Percentiles rank a stretch among this genome's conserved stretches.
These are phyloP conservation scores for Ellobius talpinus DNA, from an alignment of 2,113 vertebrate species.

Conservation along the genomic window DNA sequence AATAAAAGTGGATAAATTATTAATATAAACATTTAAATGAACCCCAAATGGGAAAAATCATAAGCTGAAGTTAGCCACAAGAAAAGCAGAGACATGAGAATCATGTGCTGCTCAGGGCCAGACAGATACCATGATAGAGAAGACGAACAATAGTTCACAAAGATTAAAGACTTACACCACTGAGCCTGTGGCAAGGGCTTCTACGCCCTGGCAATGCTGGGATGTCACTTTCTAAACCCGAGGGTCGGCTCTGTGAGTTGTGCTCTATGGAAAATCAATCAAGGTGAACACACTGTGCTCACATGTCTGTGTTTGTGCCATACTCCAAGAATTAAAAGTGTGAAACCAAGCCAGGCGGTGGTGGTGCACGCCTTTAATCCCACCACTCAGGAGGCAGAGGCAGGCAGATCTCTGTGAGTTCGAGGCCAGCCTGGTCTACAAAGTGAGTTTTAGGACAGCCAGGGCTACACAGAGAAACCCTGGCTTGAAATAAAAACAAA, in stretches of 20 bases:
- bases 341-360: background rate
- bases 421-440: too few relatives aligned
- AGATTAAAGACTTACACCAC: background rate
- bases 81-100: background rate
- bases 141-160: background rate
- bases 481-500: background rate
- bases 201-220: background rate
- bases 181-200: background rate
- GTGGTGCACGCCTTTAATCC: background rate
- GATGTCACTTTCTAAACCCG: conserved; percentile 19
- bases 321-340: background rate
- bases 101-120: background rate
- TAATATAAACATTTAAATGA: background rate
- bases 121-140: background rate
- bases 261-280: background rate
- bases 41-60: background rate
- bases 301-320: background rate
- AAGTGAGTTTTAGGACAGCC: background rate
- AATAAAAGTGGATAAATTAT: too few relatives aligned
- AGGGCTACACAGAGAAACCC: background rate
- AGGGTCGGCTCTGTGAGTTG: background rate
- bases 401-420: background rate
- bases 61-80: background rate
- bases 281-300: background rate
- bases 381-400: background rate